Evolutionary conservation across 2,113 vertebrate genomes (phyloP).

Genomic region (Noctilio leporinus): DNA sequence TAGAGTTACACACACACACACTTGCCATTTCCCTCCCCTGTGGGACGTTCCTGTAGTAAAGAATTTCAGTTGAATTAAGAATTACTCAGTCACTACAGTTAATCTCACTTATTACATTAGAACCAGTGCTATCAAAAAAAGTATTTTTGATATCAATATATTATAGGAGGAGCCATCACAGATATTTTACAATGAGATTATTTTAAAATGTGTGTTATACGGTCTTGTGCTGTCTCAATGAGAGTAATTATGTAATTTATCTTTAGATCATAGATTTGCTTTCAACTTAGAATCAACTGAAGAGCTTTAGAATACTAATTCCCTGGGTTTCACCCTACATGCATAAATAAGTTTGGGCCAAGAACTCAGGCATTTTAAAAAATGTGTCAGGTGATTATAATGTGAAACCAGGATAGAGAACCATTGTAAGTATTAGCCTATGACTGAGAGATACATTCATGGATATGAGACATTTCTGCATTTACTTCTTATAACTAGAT

Average conservation of each 20-base stretch:
- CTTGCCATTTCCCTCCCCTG: background rate
- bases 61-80: background rate
- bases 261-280: background rate
- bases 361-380: background rate
- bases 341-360: conserved; percentile 9
- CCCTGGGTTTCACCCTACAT: too few species aligned
- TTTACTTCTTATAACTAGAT: background rate
- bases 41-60: background rate
- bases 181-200: background rate
- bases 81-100: background rate
- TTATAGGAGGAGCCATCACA: background rate
- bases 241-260: background rate
- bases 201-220: background rate
- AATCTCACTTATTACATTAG: background rate
- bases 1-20: background rate
- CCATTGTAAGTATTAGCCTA: background rate
- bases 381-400: background rate
- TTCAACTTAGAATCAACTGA: background rate
- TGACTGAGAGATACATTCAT: conserved; percentile 8
- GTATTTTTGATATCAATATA: background rate
- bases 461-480: conserved; percentile 14
- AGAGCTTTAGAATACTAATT: conserved; percentile 2
- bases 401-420: background rate
- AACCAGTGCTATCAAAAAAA: background rate
- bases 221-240: background rate